Evolutionary conservation across 2,797 vertebrate species (phyloP), one percentile per base, ranked within the genome.

Genomic region (Allobates femoralis): DNA sequence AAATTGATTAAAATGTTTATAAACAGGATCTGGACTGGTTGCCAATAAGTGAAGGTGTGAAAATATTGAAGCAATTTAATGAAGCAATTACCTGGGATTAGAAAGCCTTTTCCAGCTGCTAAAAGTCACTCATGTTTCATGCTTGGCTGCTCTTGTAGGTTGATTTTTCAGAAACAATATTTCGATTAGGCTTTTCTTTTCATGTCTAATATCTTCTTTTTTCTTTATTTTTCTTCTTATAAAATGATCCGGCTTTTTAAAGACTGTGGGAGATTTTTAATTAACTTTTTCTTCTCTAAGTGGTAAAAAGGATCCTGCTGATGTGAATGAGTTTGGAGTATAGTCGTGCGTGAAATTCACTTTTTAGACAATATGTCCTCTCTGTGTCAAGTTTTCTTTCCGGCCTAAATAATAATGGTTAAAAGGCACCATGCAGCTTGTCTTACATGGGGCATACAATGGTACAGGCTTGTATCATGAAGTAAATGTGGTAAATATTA

Each of bases 241-340:
- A 53, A 81, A 88, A 88, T 85, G 83, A 88, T 85, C 83, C 74
- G 58, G 71, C 83, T 85, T 88, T 85, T 88, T 81, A 85, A 88
- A 88, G 78, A 85, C 87, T 85, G 87, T 88, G 87, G 87, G 87
- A 88, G 87, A 88, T 85, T 88, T 88, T 88, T 88, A 88, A 88
- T 88, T 88, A 88, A 88, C 83, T 88, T 88, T 88, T 88, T 88
- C 87, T 88, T 85, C 83, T 85, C 69, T 81, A 85, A 85, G 87
- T 88, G 87, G 78, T 74, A 88, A 81, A 73, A 85, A 56, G 78
- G 78, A 85, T 77, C 87, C 87, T 71, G 87, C 87, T 88, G 87
- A 67, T 88, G 83, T 88, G 87, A 88, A 88, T 81, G 81, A 88
- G 83, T 71, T 88, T n/a, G 64, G 60, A 81, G 78, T 37, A 80